phyloP scores from a whole-genome alignment of 2,888 invertebrate species.

The Phalangium opilio region DNA sequence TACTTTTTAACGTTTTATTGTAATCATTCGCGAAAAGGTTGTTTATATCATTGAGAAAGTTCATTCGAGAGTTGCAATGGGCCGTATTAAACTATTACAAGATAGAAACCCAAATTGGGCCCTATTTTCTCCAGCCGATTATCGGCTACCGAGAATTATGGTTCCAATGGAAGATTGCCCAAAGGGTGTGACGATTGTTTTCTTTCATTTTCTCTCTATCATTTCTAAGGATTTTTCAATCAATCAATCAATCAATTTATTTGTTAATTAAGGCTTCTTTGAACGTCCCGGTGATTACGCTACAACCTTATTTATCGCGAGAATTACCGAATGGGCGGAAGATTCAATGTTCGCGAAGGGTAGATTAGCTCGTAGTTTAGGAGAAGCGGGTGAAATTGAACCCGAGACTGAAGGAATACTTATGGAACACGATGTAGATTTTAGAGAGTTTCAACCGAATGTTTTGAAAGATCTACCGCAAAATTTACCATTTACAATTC shows the following conservation, averaged over 20 bases:
- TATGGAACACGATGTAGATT: constrained; percentile 57
- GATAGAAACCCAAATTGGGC: constrained; percentile 45
- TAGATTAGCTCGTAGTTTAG: constrained; percentile 50
- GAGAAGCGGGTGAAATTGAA: constrained; percentile 55
- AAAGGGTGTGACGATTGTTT: neutral
- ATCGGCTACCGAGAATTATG: constrained; percentile 56
- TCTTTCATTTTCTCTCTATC: neutral
- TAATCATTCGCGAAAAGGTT: no score
- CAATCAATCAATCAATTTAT: constrained; percentile 16
- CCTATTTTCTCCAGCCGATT: constrained; percentile 62
- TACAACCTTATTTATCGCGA: constrained; percentile 49
- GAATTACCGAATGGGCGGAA: constrained; percentile 49
- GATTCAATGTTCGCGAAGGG: constrained; percentile 49
- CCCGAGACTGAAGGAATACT: constrained; percentile 66
- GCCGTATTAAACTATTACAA: constrained; percentile 44
- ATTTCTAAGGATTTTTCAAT: neutral
- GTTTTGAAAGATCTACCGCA: constrained; percentile 42
- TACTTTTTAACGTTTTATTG: no score
- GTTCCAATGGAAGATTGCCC: constrained; percentile 51
- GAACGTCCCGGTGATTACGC: constrained; percentile 33
- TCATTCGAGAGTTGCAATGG: constrained; percentile 57
- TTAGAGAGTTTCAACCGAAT: constrained; percentile 51
- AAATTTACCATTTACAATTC: constrained; percentile 25
- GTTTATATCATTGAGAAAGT: constrained; percentile 56
- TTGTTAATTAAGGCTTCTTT: constrained; percentile 36